phyloP scores from a whole-genome alignment of 2,113 vertebrate species.

The Dromiciops gliroides region DNA sequence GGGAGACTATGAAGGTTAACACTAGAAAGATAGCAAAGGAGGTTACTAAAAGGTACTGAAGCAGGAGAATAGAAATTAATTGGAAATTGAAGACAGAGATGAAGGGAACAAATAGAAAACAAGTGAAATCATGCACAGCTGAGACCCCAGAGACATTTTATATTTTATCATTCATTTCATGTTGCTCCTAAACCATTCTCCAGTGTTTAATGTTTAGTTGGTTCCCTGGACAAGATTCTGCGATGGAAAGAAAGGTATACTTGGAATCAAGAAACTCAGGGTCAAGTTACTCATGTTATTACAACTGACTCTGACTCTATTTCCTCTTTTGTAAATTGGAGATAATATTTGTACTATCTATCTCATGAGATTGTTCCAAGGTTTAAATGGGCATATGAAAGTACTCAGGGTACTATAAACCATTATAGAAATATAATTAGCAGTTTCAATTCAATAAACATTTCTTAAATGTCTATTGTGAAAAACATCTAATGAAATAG shows the following conservation, averaged over 20 bases:
- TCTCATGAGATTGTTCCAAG: neutral
- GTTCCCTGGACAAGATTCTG: neutral
- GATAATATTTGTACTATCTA: neutral
- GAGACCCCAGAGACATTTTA: neutral
- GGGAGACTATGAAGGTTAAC: neutral
- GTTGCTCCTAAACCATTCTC: neutral
- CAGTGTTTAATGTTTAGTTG: neutral
- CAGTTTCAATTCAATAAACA: neutral
- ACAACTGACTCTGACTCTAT: neutral
- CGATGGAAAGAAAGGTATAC: neutral
- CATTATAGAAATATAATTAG: neutral
- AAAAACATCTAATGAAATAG: neutral
- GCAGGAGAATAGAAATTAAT: neutral
- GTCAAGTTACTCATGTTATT: neutral
- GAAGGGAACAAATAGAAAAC: neutral
- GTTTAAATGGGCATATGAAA: neutral
- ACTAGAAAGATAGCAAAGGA: neutral
- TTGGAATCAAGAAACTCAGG: neutral
- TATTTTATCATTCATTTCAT: constrained; percentile 1
- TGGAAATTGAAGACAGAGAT: neutral
- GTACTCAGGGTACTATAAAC: neutral
- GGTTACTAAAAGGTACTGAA: neutral
- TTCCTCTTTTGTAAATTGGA: neutral
- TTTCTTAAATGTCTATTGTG: neutral
- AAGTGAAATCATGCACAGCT: neutral